Conservation (phyloP, 2,113 vertebrate species). For the Coptodon bakossiorum region DNA sequence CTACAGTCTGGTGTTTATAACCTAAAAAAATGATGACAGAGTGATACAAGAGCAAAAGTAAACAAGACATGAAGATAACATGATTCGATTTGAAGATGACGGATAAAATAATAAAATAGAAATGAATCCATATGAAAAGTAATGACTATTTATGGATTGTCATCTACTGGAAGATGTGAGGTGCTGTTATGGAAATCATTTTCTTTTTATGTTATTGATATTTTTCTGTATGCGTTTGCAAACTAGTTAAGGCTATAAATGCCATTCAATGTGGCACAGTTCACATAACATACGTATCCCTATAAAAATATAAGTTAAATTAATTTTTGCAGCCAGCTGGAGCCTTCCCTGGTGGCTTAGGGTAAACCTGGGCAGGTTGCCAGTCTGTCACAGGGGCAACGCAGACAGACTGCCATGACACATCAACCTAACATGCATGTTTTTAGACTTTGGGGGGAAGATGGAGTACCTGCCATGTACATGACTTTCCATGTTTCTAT, state of each 20-base stretch:
- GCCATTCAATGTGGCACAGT: not conserved
- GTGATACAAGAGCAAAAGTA: not conserved
- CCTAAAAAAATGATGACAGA: not conserved
- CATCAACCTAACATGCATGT: not conserved
- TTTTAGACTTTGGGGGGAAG: not conserved
- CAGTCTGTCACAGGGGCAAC: not conserved
- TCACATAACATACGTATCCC: rapidly evolving
- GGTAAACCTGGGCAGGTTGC: not conserved
- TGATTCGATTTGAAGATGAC: not conserved
- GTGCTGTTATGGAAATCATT: rapidly evolving
- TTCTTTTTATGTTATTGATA: not conserved
- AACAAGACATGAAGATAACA: not conserved
- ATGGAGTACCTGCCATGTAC: rapidly evolving
- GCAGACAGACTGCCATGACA: not conserved
- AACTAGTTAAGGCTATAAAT: not conserved
- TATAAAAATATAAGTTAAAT: not conserved
- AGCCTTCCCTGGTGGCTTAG: not conserved
- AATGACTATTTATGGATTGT: not conserved
- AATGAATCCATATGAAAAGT: not conserved
- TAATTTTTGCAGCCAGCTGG: not conserved
- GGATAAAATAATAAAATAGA: not conserved
- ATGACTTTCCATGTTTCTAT: not conserved
- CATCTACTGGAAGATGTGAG: not conserved
- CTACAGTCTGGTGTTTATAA: not conserved
- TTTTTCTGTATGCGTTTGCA: not conserved